Evolutionary conservation across 2,888 invertebrate genomes (phyloP).

Genomic region (Pyrochroa serraticornis): DNA sequence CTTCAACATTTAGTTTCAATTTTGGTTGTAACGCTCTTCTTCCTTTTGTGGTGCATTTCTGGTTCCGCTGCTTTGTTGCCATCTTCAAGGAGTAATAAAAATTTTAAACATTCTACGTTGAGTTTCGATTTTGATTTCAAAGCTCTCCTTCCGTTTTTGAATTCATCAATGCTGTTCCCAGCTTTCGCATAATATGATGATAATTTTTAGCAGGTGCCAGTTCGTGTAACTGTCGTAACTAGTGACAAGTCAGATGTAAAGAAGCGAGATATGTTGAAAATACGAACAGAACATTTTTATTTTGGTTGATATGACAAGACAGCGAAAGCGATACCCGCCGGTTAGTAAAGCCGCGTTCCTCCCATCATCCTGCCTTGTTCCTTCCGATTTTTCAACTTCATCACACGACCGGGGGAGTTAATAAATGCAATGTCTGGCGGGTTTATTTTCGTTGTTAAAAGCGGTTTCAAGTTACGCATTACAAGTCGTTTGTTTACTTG

Average conservation of each 20-base stretch:
- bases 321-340: slow-evolving; percentile 33
- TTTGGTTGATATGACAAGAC: slow-evolving; percentile 37
- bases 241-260: too few species aligned
- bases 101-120: too few species aligned
- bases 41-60: too few species aligned
- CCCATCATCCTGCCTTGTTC: neutral
- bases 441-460: slow-evolving; percentile 57
- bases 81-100: too few species aligned
- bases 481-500: slow-evolving; percentile 49
- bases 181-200: slow-evolving; percentile 4
- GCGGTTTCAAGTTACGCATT: slow-evolving; percentile 54
- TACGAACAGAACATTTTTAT: slow-evolving; percentile 31
- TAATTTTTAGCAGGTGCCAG: slow-evolving; percentile 21
- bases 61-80: too few species aligned
- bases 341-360: neutral
- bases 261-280: slow-evolving; percentile 17
- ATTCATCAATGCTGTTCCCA: too few species aligned
- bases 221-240: neutral
- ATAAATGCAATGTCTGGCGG: slow-evolving; percentile 14
- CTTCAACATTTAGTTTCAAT: too few species aligned
- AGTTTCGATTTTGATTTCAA: too few species aligned
- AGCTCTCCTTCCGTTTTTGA: too few species aligned
- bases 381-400: slow-evolving; percentile 5
- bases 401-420: slow-evolving; percentile 18
- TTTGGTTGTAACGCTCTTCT: too few species aligned